These are phyloP conservation scores for Ernsta delagoae DNA, from an alignment of 2,888 invertebrate species.

Conservation along the genomic window DNA sequence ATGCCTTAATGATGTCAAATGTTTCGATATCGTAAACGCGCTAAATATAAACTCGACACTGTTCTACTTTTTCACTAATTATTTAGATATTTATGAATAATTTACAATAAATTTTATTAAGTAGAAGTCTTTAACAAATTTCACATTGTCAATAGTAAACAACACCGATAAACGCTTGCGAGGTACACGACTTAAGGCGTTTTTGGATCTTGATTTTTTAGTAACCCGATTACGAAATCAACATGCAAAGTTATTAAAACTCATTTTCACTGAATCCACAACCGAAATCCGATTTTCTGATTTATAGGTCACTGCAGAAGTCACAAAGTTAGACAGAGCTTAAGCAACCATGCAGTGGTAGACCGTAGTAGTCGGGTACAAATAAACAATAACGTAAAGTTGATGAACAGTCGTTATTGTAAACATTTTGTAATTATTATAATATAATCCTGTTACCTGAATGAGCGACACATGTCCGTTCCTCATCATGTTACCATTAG, in stretches of 20 bases:
- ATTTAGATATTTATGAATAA: constrained; percentile 34
- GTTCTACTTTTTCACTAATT: constrained; percentile 35
- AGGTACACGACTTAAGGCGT: not conserved
- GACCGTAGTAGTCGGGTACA: constrained; percentile 35
- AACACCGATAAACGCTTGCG: constrained; percentile 4
- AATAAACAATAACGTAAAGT: constrained; percentile 28
- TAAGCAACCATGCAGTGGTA: too few relatives aligned
- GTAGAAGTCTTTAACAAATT: constrained; percentile 19
- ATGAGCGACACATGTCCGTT: constrained; percentile 79
- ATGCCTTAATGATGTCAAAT: constrained; percentile 57
- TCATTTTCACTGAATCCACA: not conserved
- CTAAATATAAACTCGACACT: constrained; percentile 31
- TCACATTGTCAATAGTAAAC: constrained; percentile 13
- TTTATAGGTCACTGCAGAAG: constrained; percentile 23
- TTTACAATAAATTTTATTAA: constrained; percentile 33
- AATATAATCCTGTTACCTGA: constrained; percentile 76
- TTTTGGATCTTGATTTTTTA: constrained; percentile 9
- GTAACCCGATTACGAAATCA: constrained; percentile 21
- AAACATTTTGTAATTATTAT: constrained; percentile 51
- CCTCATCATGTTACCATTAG: constrained; percentile 84
- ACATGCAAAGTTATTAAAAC: not conserved
- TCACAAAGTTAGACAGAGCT: constrained; percentile 24
- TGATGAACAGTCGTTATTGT: constrained; percentile 46
- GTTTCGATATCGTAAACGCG: constrained; percentile 43
- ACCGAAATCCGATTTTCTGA: constrained; percentile 3